Base-by-base conservation (phyloP, 92 coral and sea anemone genomes). In the Nematostella vectensis region DNA sequence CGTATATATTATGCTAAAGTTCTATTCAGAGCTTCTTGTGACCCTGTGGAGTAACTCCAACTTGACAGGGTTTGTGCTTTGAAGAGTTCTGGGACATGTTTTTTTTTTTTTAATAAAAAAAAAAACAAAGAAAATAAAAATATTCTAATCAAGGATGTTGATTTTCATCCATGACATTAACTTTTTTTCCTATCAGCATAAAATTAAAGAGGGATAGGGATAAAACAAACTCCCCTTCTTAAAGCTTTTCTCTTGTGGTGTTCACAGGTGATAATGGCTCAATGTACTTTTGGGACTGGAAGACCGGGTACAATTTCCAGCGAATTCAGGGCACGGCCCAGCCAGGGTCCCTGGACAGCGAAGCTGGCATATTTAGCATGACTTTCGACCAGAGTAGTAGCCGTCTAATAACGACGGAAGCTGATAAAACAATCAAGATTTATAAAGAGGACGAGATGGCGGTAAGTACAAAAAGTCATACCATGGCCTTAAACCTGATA, bases 241-340 rank as follows among this genome's bases (percentile, higher is more conserved):
- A n/a, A n/a, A n/a, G n/a, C n/a, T n/a, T n/a, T n/a, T n/a, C n/a
- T n/a, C n/a, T n/a, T n/a, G n/a, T n/a, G n/a, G n/a, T n/a, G n/a
- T n/a, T n/a, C n/a, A 21, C 30, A 91, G 98, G 95, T 65, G 98
- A 91, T 36, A 91, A 91, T 42, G 98, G 98, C 19, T 81, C 91
- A 1, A 91, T 91, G 98, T 84, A 85, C 49, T 91, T 91, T 71
- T 91, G 98, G 98, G 98, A 91, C 62, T 91, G 98, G 98, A 82
- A 78, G 59, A 91, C 98, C 66, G 98, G 98, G 19, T 75, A 91
- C 61, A 91, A 91, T 60, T 91, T 91, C 65, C 98, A 91, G 52
- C 85, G 98, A 44, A 61, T 83, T 4, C 98, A 91, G 68, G 98
- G 84, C 4, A 22, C 96, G 27, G 89, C 59, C 26, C 98, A 91